Evolutionary conservation across 2,797 vertebrate species (phyloP).

Genomic region (Borostomias antarcticus): DNA sequence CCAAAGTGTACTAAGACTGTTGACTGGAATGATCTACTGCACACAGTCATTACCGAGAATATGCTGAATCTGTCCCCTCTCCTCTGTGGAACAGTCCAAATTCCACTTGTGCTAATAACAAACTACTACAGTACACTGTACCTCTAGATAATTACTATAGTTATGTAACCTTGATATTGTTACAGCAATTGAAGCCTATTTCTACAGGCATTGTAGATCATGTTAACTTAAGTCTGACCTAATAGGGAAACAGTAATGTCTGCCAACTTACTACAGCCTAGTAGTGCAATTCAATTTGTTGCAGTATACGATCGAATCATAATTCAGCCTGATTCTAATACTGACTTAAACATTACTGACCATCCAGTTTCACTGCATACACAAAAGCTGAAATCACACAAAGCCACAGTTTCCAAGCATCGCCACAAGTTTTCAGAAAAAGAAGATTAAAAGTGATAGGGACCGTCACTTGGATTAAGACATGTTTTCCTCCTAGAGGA

Average conservation of each 20-base stretch:
- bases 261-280: constrained; percentile 18
- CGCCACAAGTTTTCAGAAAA: constrained; percentile 27
- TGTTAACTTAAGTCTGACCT: background rate
- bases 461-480: constrained; percentile 31
- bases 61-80: constrained; percentile 23
- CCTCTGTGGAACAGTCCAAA: constrained; percentile 12
- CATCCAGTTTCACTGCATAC: constrained; percentile 42
- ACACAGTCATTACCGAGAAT: constrained; percentile 25
- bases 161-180: background rate
- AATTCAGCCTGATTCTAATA: constrained; percentile 54
- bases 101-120: background rate
- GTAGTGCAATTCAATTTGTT: constrained; percentile 62
- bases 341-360: constrained; percentile 46
- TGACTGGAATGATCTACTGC: constrained; percentile 38
- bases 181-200: constrained; percentile 1
- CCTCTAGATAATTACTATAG: background rate
- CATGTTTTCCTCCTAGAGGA: constrained; percentile 75
- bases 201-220: background rate
- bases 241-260: background rate
- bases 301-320: constrained; percentile 43
- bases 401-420: constrained; percentile 45
- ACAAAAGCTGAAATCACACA: constrained; percentile 38
- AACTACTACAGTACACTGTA: background rate
- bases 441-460: constrained; percentile 19
- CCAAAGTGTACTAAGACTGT: constrained; percentile 44